Conservation (phyloP, 2,113 vertebrate species). For the Crypturellus undulatus region DNA sequence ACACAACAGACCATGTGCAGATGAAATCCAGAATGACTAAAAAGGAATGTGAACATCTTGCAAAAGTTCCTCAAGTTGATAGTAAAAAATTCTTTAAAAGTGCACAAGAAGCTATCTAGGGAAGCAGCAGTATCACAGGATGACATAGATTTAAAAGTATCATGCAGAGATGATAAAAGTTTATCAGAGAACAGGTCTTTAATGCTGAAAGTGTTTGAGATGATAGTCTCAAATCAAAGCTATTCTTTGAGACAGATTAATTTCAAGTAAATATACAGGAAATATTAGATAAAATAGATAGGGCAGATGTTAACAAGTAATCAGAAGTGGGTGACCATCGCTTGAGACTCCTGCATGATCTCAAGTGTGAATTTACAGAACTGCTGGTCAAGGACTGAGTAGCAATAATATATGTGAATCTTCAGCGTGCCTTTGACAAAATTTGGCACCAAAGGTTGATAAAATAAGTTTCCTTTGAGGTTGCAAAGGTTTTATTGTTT, state of each 20-base stretch:
- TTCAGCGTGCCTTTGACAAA: not conserved
- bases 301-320: not conserved
- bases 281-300: not conserved
- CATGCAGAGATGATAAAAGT: fast-evolving
- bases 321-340: not conserved
- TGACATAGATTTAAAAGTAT: not conserved
- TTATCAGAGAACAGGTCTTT: not conserved
- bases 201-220: not conserved
- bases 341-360: not conserved
- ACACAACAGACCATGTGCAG: not conserved
- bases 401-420: not conserved
- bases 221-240: not conserved
- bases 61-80: not conserved
- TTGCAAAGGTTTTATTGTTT: not conserved
- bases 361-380: not conserved
- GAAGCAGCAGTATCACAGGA: not conserved
- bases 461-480: not conserved
- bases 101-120: not conserved
- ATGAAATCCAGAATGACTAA: not conserved
- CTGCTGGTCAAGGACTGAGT: not conserved
- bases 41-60: not conserved
- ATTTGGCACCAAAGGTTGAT: not conserved
- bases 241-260: not conserved
- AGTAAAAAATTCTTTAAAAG: not conserved
- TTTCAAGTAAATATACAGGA: not conserved